Conservation (phyloP, 2,888 invertebrate genomes). For the Acrobasis consociella region DNA sequence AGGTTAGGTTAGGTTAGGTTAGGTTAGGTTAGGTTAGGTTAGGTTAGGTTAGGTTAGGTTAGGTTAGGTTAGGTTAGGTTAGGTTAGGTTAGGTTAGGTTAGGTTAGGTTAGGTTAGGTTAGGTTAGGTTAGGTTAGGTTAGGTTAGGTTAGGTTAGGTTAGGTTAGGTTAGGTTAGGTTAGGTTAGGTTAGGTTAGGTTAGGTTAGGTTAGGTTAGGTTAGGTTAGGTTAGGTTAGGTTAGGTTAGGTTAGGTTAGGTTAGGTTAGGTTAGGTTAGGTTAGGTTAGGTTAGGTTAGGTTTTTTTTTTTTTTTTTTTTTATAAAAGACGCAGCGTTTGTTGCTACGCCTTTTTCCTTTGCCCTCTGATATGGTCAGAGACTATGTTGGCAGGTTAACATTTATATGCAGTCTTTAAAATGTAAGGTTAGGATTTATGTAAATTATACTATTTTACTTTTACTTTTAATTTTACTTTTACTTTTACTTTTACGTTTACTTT, state of each 20-base stretch:
- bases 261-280: constrained; percentile 31
- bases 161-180: constrained; percentile 30
- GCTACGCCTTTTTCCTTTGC: no score
- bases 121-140: constrained; percentile 35
- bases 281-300: constrained; percentile 31
- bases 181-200: constrained; percentile 27
- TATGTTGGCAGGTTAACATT: no score
- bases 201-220: constrained; percentile 29
- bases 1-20: constrained; percentile 33
- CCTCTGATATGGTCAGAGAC: no score
- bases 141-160: constrained; percentile 25
- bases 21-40: constrained; percentile 31
- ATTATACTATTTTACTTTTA: no score
- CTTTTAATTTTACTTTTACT: no score
- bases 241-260: constrained; percentile 35
- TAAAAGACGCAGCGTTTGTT: no score
- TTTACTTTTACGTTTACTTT: no score
- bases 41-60: constrained; percentile 28
- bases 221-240: constrained; percentile 30
- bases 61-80: constrained; percentile 27
- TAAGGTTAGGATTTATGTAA: no score
- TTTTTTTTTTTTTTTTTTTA: no score
- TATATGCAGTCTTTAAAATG: no score
- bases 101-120: constrained; percentile 35
- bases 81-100: constrained; percentile 29